Base-by-base conservation (phyloP, 2,797 vertebrate species). In the Argyrosomus regius region DNA sequence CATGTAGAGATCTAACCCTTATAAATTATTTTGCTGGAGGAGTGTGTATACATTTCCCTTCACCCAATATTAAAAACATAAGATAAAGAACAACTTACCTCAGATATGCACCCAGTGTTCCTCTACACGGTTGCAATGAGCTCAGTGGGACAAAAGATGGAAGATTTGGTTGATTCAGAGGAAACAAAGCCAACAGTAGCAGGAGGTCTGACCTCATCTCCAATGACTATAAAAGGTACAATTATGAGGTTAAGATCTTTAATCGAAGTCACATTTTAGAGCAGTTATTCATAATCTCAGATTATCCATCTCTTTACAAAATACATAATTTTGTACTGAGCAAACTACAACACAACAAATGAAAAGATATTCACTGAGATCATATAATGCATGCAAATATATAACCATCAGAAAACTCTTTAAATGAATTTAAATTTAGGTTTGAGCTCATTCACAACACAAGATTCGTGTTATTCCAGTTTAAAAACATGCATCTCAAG, bases 251-350 rank as follows among this genome's bases (percentile, higher is more conserved):
- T 65, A 31, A 60, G 49, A 64, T 76, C 49, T 89, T 87, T 87
- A 86, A 76, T 83, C 49, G 24, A 80, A 58, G 56, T 82, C 58
- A 77, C 81, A 87, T 95, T 95, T 96, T 95, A 96, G 95, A 96
- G 93, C 95, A 95, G 94, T 95, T 95, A 95, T 91, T 96, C 22
- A 75, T 96, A 20, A 95, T 94, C 35, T 39, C 35, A 39, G 8
- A 39, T 39, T 39, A 39, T 94, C 94, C 92, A 95, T 95, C 93
- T 95, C 88, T 96, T 96, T 95, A 96, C 96, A 96, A 97, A 96
- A 96, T 96, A 96, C 94, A 96, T 95, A 95, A 96, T 95, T 95
- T 95, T 95, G 96, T 94, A 95, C 95, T 48, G 17, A 26, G 43
- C 20, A 69, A 72, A 72, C 43, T 56, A 20, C 53, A 72, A 78